Evolutionary conservation across 2,113 vertebrate species (phyloP).

Genomic region (Myxocyprinus asiaticus): DNA sequence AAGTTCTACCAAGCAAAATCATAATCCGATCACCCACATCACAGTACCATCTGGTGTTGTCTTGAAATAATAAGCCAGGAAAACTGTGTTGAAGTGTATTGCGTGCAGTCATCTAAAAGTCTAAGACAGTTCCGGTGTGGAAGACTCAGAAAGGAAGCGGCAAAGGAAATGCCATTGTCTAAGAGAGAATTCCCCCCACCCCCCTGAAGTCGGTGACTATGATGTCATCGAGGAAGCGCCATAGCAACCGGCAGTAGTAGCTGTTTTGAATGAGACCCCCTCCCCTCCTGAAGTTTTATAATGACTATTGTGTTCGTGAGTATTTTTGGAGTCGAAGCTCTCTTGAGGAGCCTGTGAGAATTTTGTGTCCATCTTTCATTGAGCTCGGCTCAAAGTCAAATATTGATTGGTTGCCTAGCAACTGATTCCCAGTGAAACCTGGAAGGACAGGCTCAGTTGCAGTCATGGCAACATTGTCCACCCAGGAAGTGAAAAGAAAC

Average conservation of each 20-base stretch:
- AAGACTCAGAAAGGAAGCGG: background rate
- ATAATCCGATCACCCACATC: background rate
- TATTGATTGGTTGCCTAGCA: conserved; percentile 75
- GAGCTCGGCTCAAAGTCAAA: conserved; percentile 51
- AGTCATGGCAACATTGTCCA: conserved; percentile 39
- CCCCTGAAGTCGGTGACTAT: background rate
- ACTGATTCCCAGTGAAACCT: conserved; percentile 51
- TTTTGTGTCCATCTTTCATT: background rate
- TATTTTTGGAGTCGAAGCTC: background rate
- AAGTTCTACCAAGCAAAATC: background rate
- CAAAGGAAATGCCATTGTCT: conserved; percentile 27
- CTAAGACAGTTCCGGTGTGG: background rate
- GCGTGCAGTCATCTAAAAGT: background rate
- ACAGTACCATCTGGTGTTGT: background rate
- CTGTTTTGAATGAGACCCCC: background rate
- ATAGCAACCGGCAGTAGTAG: background rate
- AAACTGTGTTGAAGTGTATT: background rate
- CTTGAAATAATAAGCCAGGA: background rate
- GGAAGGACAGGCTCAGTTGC: conserved; percentile 41
- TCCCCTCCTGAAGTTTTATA: background rate
- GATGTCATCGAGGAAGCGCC: conserved; percentile 14
- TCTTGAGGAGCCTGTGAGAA: background rate
- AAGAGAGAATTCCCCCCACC: background rate
- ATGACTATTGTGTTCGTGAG: background rate
- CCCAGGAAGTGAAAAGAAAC: conserved; percentile 42